phyloP scores from a whole-genome alignment of 2,113 vertebrate species.

The Emydura subglobosa region DNA sequence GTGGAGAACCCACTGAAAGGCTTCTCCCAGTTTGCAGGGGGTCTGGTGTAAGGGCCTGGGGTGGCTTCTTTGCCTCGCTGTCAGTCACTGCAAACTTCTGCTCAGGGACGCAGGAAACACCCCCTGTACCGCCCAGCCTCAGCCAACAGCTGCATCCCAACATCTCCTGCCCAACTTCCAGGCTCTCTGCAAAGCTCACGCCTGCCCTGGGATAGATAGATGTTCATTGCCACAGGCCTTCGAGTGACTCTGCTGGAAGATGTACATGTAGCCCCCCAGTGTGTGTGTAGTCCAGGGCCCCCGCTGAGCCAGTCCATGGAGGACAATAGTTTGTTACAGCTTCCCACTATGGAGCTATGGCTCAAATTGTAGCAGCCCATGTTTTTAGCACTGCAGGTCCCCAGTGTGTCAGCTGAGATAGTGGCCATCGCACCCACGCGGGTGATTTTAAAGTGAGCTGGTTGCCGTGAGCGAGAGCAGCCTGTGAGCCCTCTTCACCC shows the following conservation, averaged over 20 bases:
- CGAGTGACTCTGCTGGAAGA: background rate
- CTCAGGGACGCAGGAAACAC: background rate
- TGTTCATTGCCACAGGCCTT: background rate
- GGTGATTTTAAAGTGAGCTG: background rate
- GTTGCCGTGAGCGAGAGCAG: background rate
- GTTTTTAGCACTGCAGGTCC: background rate
- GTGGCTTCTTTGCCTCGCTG: background rate
- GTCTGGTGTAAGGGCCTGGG: background rate
- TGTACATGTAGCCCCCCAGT: background rate
- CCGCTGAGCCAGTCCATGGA: background rate
- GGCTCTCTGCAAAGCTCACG: background rate
- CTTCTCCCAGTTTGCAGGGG: background rate
- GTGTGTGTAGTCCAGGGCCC: background rate
- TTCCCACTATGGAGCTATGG: background rate
- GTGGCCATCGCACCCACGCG: background rate
- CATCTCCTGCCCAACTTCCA: background rate
- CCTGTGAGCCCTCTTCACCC: background rate
- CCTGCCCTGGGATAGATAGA: background rate
- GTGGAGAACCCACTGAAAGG: background rate
- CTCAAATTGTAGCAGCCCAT: background rate
- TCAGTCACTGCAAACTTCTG: background rate
- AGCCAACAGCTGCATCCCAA: background rate
- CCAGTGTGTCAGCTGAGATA: background rate
- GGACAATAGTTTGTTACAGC: background rate
- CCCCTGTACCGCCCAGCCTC: background rate